These are phyloP conservation scores for Macaca fascicularis DNA, from an alignment of 2,113 vertebrate genomes.

Conservation along the genomic window DNA sequence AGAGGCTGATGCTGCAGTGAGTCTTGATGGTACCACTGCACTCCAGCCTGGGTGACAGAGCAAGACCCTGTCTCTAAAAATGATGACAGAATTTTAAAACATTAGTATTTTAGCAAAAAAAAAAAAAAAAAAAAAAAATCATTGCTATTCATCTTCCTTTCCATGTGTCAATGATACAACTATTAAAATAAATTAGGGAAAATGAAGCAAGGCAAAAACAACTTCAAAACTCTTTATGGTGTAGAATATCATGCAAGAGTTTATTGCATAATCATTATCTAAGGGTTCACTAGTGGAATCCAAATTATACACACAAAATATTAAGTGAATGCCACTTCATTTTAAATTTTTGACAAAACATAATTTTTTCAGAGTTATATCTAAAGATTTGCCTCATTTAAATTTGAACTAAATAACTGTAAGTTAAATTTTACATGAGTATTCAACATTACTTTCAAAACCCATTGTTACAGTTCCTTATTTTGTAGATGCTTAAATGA, in stretches of 20 bases:
- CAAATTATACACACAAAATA: background rate
- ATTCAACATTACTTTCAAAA: background rate
- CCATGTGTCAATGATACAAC: background rate
- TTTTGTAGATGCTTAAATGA: background rate
- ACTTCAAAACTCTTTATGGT: background rate
- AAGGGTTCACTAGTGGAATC: background rate
- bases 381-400: background rate
- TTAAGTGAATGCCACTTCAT: background rate
- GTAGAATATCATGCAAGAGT: background rate
- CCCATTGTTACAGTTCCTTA: background rate
- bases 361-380: background rate
- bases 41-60: too few relatives aligned
- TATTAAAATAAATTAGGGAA: conserved; percentile 21
- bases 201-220: conserved; percentile 7
- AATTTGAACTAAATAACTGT: background rate
- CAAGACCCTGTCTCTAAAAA: too few relatives aligned
- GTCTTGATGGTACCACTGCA: too few relatives aligned
- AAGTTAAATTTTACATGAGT: background rate
- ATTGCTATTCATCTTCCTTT: conserved; percentile 9
- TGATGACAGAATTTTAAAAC: too few relatives aligned
- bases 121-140: background rate
- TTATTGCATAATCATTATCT: background rate
- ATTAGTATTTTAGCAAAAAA: background rate
- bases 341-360: background rate
- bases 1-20: too few relatives aligned